Evolutionary conservation across 2,888 invertebrate species (phyloP).

Genomic region (Gerris lacustris): DNA sequence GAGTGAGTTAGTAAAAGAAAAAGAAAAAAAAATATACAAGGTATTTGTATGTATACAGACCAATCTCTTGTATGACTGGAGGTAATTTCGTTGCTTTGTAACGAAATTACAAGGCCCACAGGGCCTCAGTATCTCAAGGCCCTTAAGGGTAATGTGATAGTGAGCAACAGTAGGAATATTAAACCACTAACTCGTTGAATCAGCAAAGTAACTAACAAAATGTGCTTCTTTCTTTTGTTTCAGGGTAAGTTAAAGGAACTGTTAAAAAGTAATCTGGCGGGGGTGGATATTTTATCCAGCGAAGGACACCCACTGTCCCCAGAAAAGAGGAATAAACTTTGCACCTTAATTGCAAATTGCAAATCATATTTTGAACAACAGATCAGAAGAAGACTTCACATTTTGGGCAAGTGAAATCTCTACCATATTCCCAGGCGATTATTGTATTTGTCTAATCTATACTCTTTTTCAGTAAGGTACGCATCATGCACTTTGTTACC

Average conservation of each 20-base stretch:
- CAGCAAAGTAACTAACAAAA: neutral
- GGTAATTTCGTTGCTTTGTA: no score
- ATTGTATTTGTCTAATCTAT: no score
- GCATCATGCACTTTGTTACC: no score
- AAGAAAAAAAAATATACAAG: neutral
- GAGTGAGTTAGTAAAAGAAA: neutral
- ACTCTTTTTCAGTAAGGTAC: no score
- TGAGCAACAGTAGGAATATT: no score
- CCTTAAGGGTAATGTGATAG: no score
- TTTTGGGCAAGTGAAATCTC: conserved; percentile 1
- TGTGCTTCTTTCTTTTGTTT: conserved; percentile 1
- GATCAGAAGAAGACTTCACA: neutral
- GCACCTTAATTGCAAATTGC: neutral
- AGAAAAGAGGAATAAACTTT: neutral
- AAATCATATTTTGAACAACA: neutral
- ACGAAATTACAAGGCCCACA: no score
- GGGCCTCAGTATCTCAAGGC: no score
- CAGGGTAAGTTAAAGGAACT: conserved; percentile 1
- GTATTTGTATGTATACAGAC: neutral
- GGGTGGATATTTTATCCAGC: neutral
- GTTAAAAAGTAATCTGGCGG: neutral
- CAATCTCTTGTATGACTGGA: neutral
- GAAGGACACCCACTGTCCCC: neutral
- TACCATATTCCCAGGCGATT: neutral
- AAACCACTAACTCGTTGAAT: neutral